A percentile compares a stretch with the other conserved stretches of the same genome.
These are phyloP conservation scores for Staurois parvus DNA, from an alignment of 2,797 vertebrate genomes.

Conservation along the genomic window DNA sequence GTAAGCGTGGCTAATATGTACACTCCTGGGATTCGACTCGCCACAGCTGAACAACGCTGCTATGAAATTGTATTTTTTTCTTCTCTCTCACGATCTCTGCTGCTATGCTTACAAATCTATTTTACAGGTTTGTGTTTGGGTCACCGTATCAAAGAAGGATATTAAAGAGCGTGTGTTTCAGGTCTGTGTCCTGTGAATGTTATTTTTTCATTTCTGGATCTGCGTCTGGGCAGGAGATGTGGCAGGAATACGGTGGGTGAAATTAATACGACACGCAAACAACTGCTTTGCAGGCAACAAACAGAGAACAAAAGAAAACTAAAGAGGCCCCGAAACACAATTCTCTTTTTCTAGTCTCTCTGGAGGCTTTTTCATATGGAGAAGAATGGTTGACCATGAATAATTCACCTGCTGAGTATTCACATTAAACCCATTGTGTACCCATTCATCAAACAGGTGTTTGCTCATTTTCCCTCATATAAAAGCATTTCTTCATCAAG, in stretches of 20 bases:
- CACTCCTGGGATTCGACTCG: slow-evolving; percentile 22
- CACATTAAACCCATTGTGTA: neutral
- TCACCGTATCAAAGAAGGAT: neutral
- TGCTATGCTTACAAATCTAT: slow-evolving; percentile 2
- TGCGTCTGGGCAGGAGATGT: slow-evolving; percentile 1
- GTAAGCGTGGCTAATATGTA: neutral
- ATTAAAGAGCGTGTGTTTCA: neutral
- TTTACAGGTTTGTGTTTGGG: neutral
- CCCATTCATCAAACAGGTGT: neutral
- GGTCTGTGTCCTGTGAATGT: slow-evolving; percentile 6
- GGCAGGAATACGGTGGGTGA: slow-evolving; percentile 14
- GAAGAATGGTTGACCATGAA: neutral
- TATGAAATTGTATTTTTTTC: neutral
- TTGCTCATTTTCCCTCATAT: neutral
- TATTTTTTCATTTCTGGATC: slow-evolving; percentile 11
- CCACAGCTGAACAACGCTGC: neutral
- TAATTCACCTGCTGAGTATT: neutral
- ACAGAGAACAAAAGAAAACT: neutral
- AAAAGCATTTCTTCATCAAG: neutral
- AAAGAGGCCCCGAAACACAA: neutral
- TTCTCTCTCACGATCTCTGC: neutral
- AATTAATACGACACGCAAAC: slow-evolving; percentile 26
- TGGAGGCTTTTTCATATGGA: neutral
- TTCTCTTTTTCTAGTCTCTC: neutral
- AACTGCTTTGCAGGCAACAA: neutral